Base-by-base conservation (phyloP, 30 jellyfish, hydroid and myxozoan genomes). In the Pseudorhiza aurosa region DNA sequence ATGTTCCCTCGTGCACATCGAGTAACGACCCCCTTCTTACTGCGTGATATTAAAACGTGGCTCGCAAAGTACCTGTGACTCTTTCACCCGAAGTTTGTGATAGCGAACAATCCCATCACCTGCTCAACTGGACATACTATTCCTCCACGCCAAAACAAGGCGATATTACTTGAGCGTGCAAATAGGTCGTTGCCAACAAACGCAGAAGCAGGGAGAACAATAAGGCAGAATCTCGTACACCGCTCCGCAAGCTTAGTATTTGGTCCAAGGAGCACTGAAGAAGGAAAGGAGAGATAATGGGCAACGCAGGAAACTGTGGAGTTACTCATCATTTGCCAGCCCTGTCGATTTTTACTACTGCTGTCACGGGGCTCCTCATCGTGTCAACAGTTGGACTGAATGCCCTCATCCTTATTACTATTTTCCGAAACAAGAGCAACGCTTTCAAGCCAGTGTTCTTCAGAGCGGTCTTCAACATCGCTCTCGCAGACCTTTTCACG, bases 401-500 rank as follows among this genome's bases (percentile, higher is more conserved):
- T 30, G 35, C 51, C 0, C 58, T 76, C 53, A 86, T 86, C 12
- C 56, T 86, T 30, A 18, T 86, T 49, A 63, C 96, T 8, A 74
- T 86, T n/a, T 31, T 25, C 45, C 22, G 72, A 57, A 62, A 60
- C 80, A 57, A 65, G 68, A 78, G 83, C 58, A 90, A 82, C 29
- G 50, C 76, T 0, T 90, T 74, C 79, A 82, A 83, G 37, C 85
- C 84, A 6, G 69, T 86, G 74, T 86, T 86, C 27, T 86, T 72
- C 78, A 67, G 83, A 64, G 80, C 90, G 22, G 47, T 90, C 4
- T 64, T 90, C 65, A 90, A 90, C 82, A 90, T 90, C 31, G 68
- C 97, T 2, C 57, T 90, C 55, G 85, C 94, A 12, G 97, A 90
- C 71, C 60, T 90, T 31, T 83, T 90, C 29, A 90, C 96, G 7